Evolutionary conservation across 2,797 vertebrate species (phyloP).

Genomic region (Spizella passerina): DNA sequence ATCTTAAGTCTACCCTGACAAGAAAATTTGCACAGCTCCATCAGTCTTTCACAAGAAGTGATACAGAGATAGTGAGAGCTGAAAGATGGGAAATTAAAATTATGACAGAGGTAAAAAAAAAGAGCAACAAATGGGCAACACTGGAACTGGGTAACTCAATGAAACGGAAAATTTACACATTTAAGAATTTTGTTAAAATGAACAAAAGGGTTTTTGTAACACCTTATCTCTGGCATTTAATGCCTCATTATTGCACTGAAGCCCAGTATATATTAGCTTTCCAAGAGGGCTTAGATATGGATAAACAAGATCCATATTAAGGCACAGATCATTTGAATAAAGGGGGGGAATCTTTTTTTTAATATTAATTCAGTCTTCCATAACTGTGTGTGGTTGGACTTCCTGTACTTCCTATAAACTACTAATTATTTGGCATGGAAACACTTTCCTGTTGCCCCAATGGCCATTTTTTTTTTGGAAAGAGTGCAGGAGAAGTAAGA

Average conservation of each 20-base stretch:
- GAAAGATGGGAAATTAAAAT: neutral
- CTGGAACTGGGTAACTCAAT: neutral
- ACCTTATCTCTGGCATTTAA: neutral
- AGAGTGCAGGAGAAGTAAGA: neutral
- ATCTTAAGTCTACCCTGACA: neutral
- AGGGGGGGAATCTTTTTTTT: accelerated
- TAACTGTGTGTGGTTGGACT: neutral
- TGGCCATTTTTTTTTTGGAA: neutral
- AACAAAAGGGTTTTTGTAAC: neutral
- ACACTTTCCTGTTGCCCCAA: neutral
- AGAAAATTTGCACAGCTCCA: neutral
- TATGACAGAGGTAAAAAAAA: neutral
- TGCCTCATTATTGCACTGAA: neutral
- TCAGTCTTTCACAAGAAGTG: neutral
- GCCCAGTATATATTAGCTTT: neutral
- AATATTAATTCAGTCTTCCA: too few relatives aligned
- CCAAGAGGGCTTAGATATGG: neutral
- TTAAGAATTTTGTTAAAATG: neutral
- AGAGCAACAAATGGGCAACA: neutral
- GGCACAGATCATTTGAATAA: neutral
- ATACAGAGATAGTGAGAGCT: neutral
- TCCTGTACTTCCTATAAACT: neutral
- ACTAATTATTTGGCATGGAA: neutral
- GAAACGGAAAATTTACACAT: neutral
- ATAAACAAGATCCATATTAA: neutral